Conservation (phyloP, 2,888 invertebrate genomes). For the Dryobotodes eremita region DNA sequence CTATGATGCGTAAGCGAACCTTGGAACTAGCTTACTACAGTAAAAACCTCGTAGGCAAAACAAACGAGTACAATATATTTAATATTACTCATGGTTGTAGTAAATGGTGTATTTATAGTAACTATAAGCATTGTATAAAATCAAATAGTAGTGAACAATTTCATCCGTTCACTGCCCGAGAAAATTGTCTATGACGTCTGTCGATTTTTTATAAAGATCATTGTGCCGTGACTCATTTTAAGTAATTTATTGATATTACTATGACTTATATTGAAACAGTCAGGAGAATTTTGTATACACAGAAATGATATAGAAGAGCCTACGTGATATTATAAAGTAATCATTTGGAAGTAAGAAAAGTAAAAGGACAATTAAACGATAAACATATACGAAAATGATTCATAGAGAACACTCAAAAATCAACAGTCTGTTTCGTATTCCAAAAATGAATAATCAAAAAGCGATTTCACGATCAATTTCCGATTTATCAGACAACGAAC, state of each 20-base stretch:
- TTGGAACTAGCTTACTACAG: conserved; percentile 34
- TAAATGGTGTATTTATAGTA: conserved; percentile 8
- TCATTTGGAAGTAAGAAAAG: neutral
- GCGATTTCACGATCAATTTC: conserved; percentile 53
- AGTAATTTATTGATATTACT: conserved; percentile 42
- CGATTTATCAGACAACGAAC: conserved; percentile 43
- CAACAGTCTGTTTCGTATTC: conserved; percentile 12
- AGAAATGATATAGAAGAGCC: neutral
- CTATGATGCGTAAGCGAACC: conserved; percentile 44
- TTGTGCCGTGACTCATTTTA: conserved; percentile 61
- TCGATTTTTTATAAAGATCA: conserved; percentile 63
- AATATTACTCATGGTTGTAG: conserved; percentile 27
- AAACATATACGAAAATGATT: neutral
- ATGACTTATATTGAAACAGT: conserved; percentile 33
- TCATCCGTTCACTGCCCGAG: conserved; percentile 76
- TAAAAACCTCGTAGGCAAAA: conserved; percentile 46
- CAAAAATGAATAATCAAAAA: conserved; percentile 27
- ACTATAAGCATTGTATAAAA: conserved; percentile 32
- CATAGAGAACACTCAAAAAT: neutral
- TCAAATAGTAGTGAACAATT: conserved; percentile 74
- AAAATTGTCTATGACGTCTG: conserved; percentile 75
- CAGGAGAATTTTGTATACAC: conserved; percentile 12
- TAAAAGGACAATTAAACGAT: neutral
- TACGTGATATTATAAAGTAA: neutral
- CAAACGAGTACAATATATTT: conserved; percentile 38